A percentile compares a stretch with the other conserved stretches of the same genome.
These are phyloP conservation scores for Embidobia sp. DNA, from an alignment of 2,888 invertebrate species.

Conservation along the genomic window DNA sequence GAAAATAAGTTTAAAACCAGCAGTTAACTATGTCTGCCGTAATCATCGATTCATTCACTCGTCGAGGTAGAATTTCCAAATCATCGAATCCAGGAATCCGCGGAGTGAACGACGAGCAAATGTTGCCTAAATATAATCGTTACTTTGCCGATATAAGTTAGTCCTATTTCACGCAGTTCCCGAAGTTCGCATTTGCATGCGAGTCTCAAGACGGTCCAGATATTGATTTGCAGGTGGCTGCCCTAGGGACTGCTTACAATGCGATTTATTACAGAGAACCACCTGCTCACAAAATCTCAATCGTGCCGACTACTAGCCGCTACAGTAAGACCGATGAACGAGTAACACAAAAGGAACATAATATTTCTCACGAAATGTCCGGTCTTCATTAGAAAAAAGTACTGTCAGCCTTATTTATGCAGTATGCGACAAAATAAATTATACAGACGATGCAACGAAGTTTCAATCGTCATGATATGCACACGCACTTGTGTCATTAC, in stretches of 20 bases:
- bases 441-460: conserved; percentile 4
- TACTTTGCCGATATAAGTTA: conserved; percentile 11
- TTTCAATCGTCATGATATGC: no score
- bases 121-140: neutral
- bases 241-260: conserved; percentile 77
- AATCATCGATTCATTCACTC: conserved; percentile 34
- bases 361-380: conserved; percentile 54
- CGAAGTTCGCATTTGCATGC: conserved; percentile 73
- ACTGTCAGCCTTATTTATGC: conserved; percentile 32
- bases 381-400: conserved; percentile 49
- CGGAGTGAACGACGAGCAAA: neutral
- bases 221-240: conserved; percentile 79
- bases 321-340: conserved; percentile 67
- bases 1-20: conserved; percentile 19
- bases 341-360: conserved; percentile 39
- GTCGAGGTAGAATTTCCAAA: conserved; percentile 1
- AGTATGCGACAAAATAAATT: conserved; percentile 12
- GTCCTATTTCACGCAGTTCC: conserved; percentile 29
- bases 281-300: conserved; percentile 78
- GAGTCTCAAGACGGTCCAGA: conserved; percentile 68
- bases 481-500: no score
- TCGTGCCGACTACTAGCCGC: conserved; percentile 72
- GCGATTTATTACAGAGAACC: conserved; percentile 78
- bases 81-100: neutral
- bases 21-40: conserved; percentile 1